These are phyloP conservation scores for Operophtera brumata DNA, from an alignment of 2,888 invertebrate species.

Conservation along the genomic window DNA sequence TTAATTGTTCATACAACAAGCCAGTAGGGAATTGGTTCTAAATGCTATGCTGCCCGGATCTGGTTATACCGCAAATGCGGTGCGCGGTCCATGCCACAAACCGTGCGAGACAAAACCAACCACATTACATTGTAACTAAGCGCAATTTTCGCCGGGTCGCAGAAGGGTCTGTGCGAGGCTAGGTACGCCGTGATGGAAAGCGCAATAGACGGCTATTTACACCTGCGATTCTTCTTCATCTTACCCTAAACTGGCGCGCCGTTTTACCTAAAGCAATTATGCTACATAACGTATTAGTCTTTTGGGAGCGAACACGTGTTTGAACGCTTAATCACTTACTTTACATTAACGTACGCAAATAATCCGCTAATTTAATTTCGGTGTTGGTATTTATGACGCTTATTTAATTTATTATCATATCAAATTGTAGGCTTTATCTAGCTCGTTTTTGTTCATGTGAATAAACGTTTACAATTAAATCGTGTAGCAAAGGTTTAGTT, in stretches of 20 bases:
- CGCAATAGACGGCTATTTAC: slow-evolving; percentile 74
- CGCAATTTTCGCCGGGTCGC: slow-evolving; percentile 44
- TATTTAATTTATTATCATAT: slow-evolving; percentile 78
- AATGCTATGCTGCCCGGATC: slow-evolving; percentile 71
- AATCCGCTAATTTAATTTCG: slow-evolving; percentile 76
- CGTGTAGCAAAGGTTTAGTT: no score
- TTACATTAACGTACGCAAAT: slow-evolving; percentile 77
- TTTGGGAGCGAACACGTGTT: slow-evolving; percentile 75
- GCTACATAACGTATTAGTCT: slow-evolving; percentile 77
- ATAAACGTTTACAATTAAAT: slow-evolving; percentile 71
- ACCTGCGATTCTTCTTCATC: slow-evolving; percentile 79
- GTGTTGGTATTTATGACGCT: slow-evolving; percentile 72
- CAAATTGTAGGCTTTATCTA: slow-evolving; percentile 72
- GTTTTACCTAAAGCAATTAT: slow-evolving; percentile 77
- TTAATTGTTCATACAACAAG: slow-evolving; percentile 80
- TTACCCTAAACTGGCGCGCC: slow-evolving; percentile 73
- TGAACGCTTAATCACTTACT: slow-evolving; percentile 78
- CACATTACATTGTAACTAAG: slow-evolving; percentile 53
- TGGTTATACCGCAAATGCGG: slow-evolving; percentile 66
- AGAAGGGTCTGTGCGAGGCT: slow-evolving; percentile 27
- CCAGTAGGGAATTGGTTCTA: slow-evolving; percentile 75
- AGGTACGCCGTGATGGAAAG: slow-evolving; percentile 65
- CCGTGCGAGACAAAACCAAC: slow-evolving; percentile 58
- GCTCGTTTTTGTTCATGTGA: slow-evolving; percentile 66
- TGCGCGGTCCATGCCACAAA: slow-evolving; percentile 49